Conservation (phyloP, 2,113 vertebrate genomes). For the Chamaea fasciata region DNA sequence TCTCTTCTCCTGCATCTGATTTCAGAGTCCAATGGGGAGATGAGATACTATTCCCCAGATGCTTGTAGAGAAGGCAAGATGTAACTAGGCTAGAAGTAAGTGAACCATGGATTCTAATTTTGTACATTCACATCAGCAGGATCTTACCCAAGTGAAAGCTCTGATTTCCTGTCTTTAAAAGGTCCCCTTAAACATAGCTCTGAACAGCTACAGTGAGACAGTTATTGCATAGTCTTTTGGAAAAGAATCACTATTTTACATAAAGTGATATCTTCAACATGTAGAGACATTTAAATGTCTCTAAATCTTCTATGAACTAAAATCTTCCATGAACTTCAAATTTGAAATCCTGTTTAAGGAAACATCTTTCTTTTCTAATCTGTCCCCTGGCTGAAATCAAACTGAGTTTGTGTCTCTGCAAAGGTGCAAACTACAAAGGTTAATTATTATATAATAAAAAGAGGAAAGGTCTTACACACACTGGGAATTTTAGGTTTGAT, state of each 20-base stretch:
- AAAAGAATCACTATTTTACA: background rate
- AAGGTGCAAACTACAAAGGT: background rate
- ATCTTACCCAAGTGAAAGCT: background rate
- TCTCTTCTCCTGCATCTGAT: background rate
- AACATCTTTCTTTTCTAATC: background rate
- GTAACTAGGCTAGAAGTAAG: background rate
- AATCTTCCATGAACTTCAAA: background rate
- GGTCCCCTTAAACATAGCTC: background rate
- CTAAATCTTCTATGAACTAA: background rate
- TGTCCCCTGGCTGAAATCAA: background rate
- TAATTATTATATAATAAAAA: background rate
- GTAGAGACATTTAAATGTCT: background rate
- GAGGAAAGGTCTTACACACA: background rate
- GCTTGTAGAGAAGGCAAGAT: background rate
- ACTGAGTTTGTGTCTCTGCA: background rate
- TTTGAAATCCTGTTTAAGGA: background rate
- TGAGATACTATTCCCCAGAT: constrained; percentile 6
- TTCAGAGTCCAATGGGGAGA: background rate
- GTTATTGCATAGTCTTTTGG: background rate
- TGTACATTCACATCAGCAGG: background rate
- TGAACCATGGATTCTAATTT: background rate
- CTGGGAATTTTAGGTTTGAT: background rate
- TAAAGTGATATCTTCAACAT: background rate
- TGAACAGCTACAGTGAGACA: background rate
- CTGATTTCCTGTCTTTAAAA: background rate